These are phyloP conservation scores for Mythimna lalbum DNA, from an alignment of 2,888 invertebrate species.

Conservation along the genomic window DNA sequence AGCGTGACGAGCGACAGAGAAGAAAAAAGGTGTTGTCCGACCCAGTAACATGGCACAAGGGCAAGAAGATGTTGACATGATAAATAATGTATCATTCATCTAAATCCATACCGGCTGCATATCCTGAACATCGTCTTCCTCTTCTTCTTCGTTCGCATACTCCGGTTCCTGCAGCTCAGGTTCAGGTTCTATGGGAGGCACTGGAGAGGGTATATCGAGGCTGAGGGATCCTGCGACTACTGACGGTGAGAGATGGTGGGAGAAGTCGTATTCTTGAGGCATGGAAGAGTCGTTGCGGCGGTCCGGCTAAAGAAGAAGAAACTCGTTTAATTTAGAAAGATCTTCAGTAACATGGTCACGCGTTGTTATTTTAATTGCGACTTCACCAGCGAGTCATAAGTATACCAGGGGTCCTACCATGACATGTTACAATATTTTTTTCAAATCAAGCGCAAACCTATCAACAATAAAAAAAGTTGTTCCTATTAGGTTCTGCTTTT, in stretches of 20 bases:
- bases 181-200: slow-evolving; percentile 81
- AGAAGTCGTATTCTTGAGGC: slow-evolving; percentile 89
- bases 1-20: no score
- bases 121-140: slow-evolving; percentile 71
- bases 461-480: no score
- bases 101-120: slow-evolving; percentile 70
- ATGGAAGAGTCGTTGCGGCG: slow-evolving; percentile 91
- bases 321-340: background rate
- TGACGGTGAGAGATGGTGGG: slow-evolving; percentile 86
- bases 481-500: no score
- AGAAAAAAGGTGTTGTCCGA: no score
- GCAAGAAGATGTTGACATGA: no score
- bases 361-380: no score
- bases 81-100: no score
- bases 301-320: slow-evolving; percentile 82
- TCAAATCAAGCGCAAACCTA: no score
- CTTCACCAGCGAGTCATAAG: no score
- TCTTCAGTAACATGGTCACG: background rate
- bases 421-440: no score
- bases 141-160: slow-evolving; percentile 71
- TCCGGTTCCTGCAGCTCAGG: slow-evolving; percentile 73
- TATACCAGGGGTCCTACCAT: no score
- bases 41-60: no score
- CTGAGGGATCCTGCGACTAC: slow-evolving; percentile 82
- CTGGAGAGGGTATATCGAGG: slow-evolving; percentile 87